Evolutionary conservation across 1,140 invertebrate species (phyloP).

Genomic region (Berghia stephanieae): DNA sequence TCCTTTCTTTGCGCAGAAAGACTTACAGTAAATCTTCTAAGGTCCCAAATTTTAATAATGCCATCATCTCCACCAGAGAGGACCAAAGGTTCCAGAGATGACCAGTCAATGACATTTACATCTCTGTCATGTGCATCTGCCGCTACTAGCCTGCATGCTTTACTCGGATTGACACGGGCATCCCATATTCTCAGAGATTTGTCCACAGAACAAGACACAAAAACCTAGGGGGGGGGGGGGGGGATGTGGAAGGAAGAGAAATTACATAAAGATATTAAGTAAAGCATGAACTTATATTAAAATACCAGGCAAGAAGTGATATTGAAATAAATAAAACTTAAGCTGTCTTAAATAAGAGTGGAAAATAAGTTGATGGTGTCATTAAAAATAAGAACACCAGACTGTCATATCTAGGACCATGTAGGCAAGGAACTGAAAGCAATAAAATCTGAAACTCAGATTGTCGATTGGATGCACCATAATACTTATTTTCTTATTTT

Average conservation of each 20-base stretch:
- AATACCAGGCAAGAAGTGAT: background rate
- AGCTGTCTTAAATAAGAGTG: background rate
- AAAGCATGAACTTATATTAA: no score
- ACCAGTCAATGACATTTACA: conserved; percentile 99
- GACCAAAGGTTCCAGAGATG: conserved; percentile 83
- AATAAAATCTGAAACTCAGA: no score
- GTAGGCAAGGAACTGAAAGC: no score
- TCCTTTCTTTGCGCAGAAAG: no score
- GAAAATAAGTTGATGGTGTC: no score
- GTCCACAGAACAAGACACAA: conserved; percentile 96
- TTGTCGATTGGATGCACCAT: no score
- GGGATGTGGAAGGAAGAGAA: no score
- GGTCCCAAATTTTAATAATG: conserved; percentile 92
- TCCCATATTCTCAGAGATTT: conserved; percentile 79
- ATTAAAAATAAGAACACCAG: no score
- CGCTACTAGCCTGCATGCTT: conserved; percentile 92
- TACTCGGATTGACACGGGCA: conserved; percentile 80
- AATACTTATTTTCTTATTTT: no score
- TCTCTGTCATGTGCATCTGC: conserved; percentile 88
- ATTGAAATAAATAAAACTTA: background rate
- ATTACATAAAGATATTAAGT: no score
- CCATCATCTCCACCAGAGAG: conserved; percentile 95
- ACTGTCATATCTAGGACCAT: no score
- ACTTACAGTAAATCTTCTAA: conserved; percentile 82
- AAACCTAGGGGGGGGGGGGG: no score